These are phyloP conservation scores for Peromyscus maniculatus DNA, from an alignment of 2,113 vertebrate genomes.

Conservation along the genomic window DNA sequence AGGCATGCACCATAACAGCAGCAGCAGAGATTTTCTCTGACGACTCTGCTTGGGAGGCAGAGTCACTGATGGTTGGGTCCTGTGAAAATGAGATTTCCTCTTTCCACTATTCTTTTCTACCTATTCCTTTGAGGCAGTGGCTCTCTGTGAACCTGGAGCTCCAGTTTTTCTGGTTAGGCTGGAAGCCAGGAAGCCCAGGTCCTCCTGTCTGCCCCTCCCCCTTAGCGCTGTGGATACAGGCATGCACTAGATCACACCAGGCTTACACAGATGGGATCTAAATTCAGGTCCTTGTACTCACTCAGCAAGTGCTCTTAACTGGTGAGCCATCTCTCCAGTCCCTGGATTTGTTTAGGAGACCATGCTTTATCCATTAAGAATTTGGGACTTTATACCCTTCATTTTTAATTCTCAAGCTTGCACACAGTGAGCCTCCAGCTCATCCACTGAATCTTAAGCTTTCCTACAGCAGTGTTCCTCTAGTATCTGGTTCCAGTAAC, in stretches of 20 bases:
- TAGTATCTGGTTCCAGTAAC: background rate
- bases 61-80: background rate
- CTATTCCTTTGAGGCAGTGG: background rate
- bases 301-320: background rate
- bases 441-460: background rate
- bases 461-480: background rate
- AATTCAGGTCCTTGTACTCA: background rate
- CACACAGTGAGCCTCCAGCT: background rate
- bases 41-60: too few species aligned
- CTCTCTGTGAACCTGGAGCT: background rate
- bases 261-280: background rate
- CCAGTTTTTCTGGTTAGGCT: background rate
- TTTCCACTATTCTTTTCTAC: background rate
- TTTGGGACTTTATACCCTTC: background rate
- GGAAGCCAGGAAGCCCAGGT: background rate
- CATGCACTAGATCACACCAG: background rate
- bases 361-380: background rate
- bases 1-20: rapidly evolving
- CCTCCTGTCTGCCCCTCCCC: background rate
- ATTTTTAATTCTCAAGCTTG: background rate
- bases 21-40: background rate
- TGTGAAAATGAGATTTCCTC: background rate
- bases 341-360: background rate
- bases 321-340: background rate
- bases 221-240: background rate